A percentile compares a stretch with the other conserved stretches of the same genome.
Conservation (phyloP, 2,113 vertebrate genomes). For the Odocoileus virginianus region DNA sequence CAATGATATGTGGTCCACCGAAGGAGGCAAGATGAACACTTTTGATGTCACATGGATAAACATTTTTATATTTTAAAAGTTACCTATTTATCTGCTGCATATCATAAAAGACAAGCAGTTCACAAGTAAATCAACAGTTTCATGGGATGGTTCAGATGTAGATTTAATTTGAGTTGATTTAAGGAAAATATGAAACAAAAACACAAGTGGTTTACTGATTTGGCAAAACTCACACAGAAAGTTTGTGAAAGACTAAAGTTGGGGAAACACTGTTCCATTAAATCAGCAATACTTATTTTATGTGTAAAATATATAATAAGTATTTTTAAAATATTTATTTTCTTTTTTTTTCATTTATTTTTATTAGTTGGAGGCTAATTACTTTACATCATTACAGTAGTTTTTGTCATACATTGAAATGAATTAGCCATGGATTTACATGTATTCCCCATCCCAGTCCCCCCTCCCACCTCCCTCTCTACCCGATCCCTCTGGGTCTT, state of each 20-base stretch:
- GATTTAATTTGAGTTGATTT: conserved; percentile 19
- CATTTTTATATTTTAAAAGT: neutral
- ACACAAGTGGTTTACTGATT: neutral
- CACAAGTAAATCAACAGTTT: neutral
- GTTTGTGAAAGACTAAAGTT: neutral
- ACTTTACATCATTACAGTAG: too few species aligned
- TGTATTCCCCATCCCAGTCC: too few species aligned
- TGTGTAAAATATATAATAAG: neutral
- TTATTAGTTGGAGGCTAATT: too few species aligned
- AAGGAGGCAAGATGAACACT: neutral
- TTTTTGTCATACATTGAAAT: too few species aligned
- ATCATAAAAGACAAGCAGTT: neutral
- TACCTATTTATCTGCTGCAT: neutral
- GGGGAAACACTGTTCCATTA: neutral
- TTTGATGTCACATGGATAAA: neutral
- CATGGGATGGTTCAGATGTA: neutral
- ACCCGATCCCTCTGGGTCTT: too few species aligned
- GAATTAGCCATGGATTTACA: too few species aligned
- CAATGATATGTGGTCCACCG: neutral
- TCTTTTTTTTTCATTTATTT: too few species aligned
- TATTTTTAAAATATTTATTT: neutral
- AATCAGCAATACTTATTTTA: neutral
- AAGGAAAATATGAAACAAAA: conserved; percentile 12
- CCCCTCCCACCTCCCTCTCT: too few species aligned
- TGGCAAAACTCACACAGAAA: neutral